Evolutionary conservation across 2,888 invertebrate species (phyloP).

Genomic region (Junonia oenone): DNA sequence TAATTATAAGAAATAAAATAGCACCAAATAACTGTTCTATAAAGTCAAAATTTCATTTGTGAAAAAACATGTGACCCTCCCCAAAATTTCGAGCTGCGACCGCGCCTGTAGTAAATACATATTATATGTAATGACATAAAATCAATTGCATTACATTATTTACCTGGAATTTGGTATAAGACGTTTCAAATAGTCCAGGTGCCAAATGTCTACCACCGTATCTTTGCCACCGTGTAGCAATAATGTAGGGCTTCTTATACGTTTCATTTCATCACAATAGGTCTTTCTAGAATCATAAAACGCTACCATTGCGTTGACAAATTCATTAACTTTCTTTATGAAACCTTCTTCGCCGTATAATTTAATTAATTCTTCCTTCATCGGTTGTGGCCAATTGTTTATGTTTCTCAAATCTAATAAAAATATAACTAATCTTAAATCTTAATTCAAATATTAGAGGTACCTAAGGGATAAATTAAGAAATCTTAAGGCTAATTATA

Average conservation of each 20-base stretch:
- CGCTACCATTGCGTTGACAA: no score
- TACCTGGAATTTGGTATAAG: constrained; percentile 12
- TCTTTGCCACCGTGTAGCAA: constrained; percentile 10
- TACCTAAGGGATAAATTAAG: no score
- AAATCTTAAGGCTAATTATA: no score
- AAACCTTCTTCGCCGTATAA: not conserved
- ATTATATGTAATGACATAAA: no score
- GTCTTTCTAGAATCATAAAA: not conserved
- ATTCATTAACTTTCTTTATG: not conserved
- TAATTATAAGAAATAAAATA: no score
- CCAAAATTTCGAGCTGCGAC: no score
- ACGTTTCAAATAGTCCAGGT: not conserved
- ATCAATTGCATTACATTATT: constrained; percentile 1
- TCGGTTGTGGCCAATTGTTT: not conserved
- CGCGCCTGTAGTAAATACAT: no score
- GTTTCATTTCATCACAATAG: constrained; percentile 44
- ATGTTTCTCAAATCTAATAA: not conserved
- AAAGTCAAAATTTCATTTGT: no score
- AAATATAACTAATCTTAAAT: no score
- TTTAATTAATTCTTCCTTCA: not conserved
- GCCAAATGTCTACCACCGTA: not conserved
- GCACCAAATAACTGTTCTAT: no score
- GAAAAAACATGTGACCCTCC: no score
- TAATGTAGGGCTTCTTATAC: constrained; percentile 70
- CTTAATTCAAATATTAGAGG: no score